Conservation (phyloP, 1,140 invertebrate genomes). For the Aplysia californica region DNA sequence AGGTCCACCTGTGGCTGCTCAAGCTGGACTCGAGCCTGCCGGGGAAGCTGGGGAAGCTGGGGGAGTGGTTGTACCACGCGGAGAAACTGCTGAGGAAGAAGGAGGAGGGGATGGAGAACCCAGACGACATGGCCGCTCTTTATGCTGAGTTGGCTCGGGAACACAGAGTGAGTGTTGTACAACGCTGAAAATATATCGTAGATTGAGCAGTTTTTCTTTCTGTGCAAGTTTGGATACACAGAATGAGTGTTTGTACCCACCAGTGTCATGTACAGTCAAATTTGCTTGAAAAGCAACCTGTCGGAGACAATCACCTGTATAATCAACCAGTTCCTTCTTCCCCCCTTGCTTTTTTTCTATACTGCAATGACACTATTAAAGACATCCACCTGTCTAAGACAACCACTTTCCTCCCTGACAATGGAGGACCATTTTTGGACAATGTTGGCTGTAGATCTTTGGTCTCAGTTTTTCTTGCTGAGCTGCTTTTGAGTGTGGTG, state of each 20-base stretch:
- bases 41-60: slow-evolving; percentile 84
- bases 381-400: too few relatives aligned
- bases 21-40: slow-evolving; percentile 83
- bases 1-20: slow-evolving; percentile 64
- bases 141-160: slow-evolving; percentile 84
- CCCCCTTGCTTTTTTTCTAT: too few relatives aligned
- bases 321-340: too few relatives aligned
- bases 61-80: slow-evolving; percentile 89
- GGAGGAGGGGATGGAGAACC: slow-evolving; percentile 41
- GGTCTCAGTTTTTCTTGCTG: too few relatives aligned
- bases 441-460: too few relatives aligned
- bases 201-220: background rate
- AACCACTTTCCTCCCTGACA: too few relatives aligned
- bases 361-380: too few relatives aligned
- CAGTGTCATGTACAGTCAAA: background rate
- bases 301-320: too few relatives aligned
- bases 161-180: slow-evolving; percentile 74
- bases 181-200: background rate
- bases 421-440: too few relatives aligned
- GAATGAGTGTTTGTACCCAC: background rate
- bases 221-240: background rate
- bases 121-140: slow-evolving; percentile 62
- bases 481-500: too few relatives aligned
- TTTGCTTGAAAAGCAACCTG: too few relatives aligned
- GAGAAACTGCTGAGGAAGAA: slow-evolving; percentile 78